Conservation (phyloP, 2,888 invertebrate species). For the Eristalis pertinax region DNA sequence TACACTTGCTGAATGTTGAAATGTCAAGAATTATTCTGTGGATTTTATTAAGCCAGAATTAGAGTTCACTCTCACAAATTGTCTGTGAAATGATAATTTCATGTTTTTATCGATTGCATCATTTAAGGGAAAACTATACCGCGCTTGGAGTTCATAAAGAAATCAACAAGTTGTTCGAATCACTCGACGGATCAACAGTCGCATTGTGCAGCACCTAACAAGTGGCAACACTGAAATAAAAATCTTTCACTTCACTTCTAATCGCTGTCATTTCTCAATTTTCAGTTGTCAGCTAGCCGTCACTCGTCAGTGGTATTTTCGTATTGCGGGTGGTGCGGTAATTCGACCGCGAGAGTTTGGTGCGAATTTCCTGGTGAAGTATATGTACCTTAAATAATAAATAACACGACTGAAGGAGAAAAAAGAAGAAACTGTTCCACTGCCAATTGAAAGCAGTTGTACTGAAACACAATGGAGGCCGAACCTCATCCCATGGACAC, state of each 20-base stretch:
- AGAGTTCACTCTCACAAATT: too few species aligned
- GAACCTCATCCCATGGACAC: constrained; percentile 85
- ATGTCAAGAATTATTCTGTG: too few species aligned
- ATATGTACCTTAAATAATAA: constrained; percentile 8
- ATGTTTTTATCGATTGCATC: not conserved
- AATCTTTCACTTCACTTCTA: not conserved
- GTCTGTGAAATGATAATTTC: too few species aligned
- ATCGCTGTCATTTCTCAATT: constrained; percentile 2
- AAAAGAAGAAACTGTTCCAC: not conserved
- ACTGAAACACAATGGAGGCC: constrained; percentile 73
- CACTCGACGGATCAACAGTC: not conserved
- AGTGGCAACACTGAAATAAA: not conserved
- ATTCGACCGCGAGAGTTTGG: not conserved
- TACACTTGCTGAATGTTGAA: too few species aligned
- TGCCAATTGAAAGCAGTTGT: not conserved
- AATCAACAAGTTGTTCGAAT: not conserved
- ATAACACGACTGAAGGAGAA: not conserved
- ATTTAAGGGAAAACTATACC: too few species aligned
- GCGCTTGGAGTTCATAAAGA: too few species aligned
- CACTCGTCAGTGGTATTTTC: constrained; percentile 19
- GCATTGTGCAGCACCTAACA: not conserved
- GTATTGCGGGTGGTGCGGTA: not conserved
- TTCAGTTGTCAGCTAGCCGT: constrained; percentile 32
- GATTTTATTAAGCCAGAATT: too few species aligned
- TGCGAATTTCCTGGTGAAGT: not conserved